phyloP scores from a whole-genome alignment of 2,113 vertebrate genomes.

The Pomatostomus ruficeps region DNA sequence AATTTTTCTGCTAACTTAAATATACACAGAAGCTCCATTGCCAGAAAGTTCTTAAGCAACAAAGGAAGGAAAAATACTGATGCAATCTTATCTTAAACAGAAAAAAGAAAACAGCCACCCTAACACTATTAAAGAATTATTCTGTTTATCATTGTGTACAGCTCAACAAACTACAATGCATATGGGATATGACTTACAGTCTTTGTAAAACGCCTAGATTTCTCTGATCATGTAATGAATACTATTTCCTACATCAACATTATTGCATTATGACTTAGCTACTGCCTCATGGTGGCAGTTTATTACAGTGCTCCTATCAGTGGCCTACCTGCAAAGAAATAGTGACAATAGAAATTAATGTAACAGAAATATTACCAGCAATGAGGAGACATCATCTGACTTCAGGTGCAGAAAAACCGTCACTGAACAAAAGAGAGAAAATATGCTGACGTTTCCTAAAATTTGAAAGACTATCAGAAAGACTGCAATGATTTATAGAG shows the following conservation, averaged over 20 bases:
- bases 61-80: background rate
- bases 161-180: background rate
- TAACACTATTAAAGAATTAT: background rate
- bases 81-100: background rate
- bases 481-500: slow-evolving; percentile 2
- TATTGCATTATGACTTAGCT: slow-evolving; percentile 4
- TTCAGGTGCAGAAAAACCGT: slow-evolving; percentile 56
- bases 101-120: background rate
- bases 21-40: background rate
- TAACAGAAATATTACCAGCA: slow-evolving; percentile 49
- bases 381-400: slow-evolving; percentile 48
- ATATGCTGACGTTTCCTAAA: slow-evolving; percentile 34
- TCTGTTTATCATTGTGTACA: background rate
- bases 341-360: slow-evolving; percentile 55
- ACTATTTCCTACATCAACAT: background rate
- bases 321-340: slow-evolving; percentile 60
- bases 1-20: background rate
- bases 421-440: slow-evolving; percentile 42
- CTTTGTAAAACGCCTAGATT: background rate
- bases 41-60: background rate
- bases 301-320: slow-evolving; percentile 39
- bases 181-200: background rate
- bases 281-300: slow-evolving; percentile 36
- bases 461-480: slow-evolving; percentile 8
- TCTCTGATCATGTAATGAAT: background rate